Conservation (phyloP, 1,140 invertebrate genomes). For the Hormaphis cornu region DNA sequence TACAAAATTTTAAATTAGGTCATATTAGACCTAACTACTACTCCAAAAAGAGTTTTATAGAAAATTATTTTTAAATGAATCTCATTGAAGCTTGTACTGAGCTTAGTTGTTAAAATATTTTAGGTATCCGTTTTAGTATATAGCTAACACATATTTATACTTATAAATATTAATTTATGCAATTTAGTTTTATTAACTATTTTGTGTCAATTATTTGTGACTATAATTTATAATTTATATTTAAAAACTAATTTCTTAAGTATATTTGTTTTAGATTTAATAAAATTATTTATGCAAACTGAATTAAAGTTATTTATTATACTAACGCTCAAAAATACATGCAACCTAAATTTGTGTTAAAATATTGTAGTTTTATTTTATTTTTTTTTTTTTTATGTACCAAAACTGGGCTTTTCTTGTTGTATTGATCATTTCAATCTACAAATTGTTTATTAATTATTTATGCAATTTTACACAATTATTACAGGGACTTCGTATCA, state of each 20-base stretch:
- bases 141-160: background rate
- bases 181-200: background rate
- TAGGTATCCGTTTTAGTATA: background rate
- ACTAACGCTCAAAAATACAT: slow-evolving; percentile 32
- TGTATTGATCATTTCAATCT: background rate
- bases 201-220: background rate
- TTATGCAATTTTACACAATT: background rate
- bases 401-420: background rate
- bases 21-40: background rate
- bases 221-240: background rate
- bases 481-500: slow-evolving; percentile 26
- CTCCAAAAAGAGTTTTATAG: background rate
- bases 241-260: background rate
- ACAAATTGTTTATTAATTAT: background rate
- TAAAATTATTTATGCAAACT: background rate
- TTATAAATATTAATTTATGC: background rate
- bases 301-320: background rate
- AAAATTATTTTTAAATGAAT: background rate
- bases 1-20: too few species aligned
- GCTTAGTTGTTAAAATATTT: background rate
- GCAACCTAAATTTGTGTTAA: slow-evolving; percentile 2
- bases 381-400: background rate
- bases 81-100: background rate
- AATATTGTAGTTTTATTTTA: slow-evolving; percentile 14
- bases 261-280: background rate